Evolutionary conservation across 2,888 invertebrate genomes (phyloP).

Genomic region (Antheraea yamamai): DNA sequence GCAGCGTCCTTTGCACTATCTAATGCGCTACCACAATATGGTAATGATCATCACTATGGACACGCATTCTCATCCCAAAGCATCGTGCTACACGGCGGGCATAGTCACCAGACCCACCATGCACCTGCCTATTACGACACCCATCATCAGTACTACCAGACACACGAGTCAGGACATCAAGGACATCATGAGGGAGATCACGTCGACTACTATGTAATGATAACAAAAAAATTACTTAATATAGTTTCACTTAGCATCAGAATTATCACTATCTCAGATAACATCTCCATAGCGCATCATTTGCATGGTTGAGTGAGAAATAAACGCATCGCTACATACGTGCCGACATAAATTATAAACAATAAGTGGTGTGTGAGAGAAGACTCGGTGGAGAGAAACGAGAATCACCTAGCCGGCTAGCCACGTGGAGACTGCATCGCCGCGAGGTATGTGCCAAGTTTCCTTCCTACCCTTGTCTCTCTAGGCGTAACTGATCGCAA

Average conservation of each 20-base stretch:
- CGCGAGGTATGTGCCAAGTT: too few species aligned
- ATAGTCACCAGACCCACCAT: constrained; percentile 36
- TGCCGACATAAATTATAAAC: too few species aligned
- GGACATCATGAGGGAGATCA: constrained; percentile 18
- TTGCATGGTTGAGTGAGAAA: too few species aligned
- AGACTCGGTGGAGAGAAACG: too few species aligned
- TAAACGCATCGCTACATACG: too few species aligned
- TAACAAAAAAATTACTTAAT: background rate
- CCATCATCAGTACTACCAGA: constrained; percentile 21
- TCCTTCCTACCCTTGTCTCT: too few species aligned
- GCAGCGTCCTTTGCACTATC: constrained; percentile 34
- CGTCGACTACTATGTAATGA: constrained; percentile 25
- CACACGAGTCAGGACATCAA: constrained; percentile 32
- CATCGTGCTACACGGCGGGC: constrained; percentile 49
- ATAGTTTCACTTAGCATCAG: constrained; percentile 20
- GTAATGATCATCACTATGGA: constrained; percentile 40
- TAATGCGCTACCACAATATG: constrained; percentile 37
- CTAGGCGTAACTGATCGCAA: too few species aligned
- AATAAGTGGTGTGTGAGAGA: too few species aligned
- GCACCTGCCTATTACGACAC: constrained; percentile 27
- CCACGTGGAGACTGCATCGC: too few species aligned
- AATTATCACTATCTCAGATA: too few species aligned
- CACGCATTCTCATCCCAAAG: constrained; percentile 48
- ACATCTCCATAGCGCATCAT: too few species aligned
- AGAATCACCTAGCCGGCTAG: too few species aligned